Evolutionary conservation across 1,140 invertebrate genomes (phyloP), one percentile per base, ranked within the genome.

Genomic region (Pinna nobilis): DNA sequence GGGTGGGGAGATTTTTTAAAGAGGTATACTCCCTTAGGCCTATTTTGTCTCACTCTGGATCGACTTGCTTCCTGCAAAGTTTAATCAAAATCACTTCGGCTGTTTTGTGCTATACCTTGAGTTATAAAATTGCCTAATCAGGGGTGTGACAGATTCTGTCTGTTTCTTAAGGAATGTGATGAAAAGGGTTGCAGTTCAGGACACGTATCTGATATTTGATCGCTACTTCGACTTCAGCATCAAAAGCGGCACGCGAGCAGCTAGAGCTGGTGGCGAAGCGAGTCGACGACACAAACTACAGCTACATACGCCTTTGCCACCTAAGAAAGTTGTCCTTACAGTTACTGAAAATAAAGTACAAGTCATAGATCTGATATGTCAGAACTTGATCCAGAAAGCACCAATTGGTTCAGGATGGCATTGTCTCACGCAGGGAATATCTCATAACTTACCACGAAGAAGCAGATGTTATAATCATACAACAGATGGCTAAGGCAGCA

Each of bases 211-310:
- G 9, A 44, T 44, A 9, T 44, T 44, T n/a, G 41, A 44, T 44
- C 41, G n/a, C 41, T 44, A 44, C 41, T 44, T 44, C 41, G 41
- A 44, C 41, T 44, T 44, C 41, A 44, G 41, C 41, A 44, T 44
- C n/a, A 44, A 44, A 44, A 44, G 41, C n/a, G 41, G 41, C 9
- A 44, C 41, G 41, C 41, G 41, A n/a, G n/a, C 41, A 44, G 41
- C 41, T 44, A 9, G 41, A 44, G 41, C 41, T 44, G 41, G 41
- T 44, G 41, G n/a, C 41, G 41, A 44, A 44, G 41, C 41, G n/a
- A 44, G 9, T n/a, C 41, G 41, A 44, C 41, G 41, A 44, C 41
- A 44, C 41, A 44, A 44, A 44, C 41, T 44, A n/a, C 41, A 44
- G 41, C n/a, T 44, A 44, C 41, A 44, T 44, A 44, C 41, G 39